Base-by-base conservation (phyloP, 2,113 vertebrate genomes). In the Apus apus region DNA sequence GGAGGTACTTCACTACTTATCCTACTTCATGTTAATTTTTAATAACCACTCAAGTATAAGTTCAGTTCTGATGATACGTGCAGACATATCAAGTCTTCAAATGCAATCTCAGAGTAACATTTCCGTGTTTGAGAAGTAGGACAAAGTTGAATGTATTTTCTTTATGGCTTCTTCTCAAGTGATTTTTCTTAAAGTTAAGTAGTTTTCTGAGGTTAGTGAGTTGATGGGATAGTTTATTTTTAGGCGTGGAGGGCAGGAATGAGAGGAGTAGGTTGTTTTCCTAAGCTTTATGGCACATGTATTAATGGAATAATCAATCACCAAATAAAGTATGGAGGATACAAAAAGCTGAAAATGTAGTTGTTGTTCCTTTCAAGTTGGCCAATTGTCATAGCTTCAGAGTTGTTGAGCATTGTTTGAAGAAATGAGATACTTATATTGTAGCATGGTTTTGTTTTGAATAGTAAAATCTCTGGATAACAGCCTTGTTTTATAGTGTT, bases 31-130 rank as follows among this genome's bases (percentile, higher is more conserved):
- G 19, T 58, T 74, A 20, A 34, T 53, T 54, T 23, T 62, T 58
- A 62, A 6, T 38, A n/a, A 22, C n/a, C 8, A 11, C n/a, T 76
- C 8, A 17, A 2, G 3, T 16, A 0, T 29, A 25, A 25, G 23
- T 19, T 65, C 30, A 45, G 2, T 25, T 80, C 66, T 90, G 56
- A 17, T 56, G 22, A 4, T 46, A 5, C 1, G 0, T 71, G 29
- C 13, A 29, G 34, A n/a, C 16, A 9, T 3, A 3, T 61, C 27
- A 61, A 15, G 20, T 57, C 29, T 36, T 65, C 17, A 85, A 57
- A 34, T 46, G 13, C 27, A 50, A 22, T 15, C 58, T 43, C 18
- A 29, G 36, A 51, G 30, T 68, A 40, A 22, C 3, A 3, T 62
- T 84, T 85, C 56, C 0, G 0, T 43, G 8, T 58, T 50, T 58